These are phyloP conservation scores for Timandra comae DNA, from an alignment of 2,888 invertebrate genomes.

Conservation along the genomic window DNA sequence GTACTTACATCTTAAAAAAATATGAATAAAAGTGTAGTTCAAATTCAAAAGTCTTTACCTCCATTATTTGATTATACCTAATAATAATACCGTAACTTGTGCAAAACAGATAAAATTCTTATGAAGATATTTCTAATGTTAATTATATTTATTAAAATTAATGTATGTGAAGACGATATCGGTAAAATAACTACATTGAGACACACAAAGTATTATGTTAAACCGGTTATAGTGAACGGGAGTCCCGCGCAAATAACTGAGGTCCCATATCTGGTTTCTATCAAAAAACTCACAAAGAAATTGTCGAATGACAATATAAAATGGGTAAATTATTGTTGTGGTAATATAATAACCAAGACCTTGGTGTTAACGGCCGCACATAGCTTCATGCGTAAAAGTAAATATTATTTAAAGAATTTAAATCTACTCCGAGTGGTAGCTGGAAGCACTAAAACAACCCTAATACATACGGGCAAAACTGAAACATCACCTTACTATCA, in stretches of 20 bases:
- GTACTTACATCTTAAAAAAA: no score
- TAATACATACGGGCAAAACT: constrained; percentile 28
- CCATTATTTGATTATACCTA: no score
- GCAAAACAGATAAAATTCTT: no score
- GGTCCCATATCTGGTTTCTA: constrained; percentile 49
- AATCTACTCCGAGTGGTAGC: constrained; percentile 36
- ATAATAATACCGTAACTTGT: no score
- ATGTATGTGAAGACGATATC: constrained; percentile 26
- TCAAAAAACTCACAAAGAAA: constrained; percentile 33
- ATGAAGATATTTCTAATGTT: no score
- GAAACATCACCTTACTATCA: constrained; percentile 25
- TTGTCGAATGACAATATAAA: constrained; percentile 9
- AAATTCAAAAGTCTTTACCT: no score
- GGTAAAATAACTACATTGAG: constrained; percentile 46
- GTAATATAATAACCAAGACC: constrained; percentile 40
- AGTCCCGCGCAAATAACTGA: constrained; percentile 28
- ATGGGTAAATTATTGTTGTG: constrained; percentile 53
- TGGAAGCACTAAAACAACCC: constrained; percentile 31
- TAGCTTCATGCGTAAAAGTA: constrained; percentile 49
- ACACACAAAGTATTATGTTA: constrained; percentile 33
- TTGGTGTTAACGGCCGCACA: constrained; percentile 57
- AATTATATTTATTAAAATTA: constrained; percentile 17
- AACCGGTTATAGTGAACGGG: constrained; percentile 44
- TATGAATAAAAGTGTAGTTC: no score
- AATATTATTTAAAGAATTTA: constrained; percentile 29